phyloP scores from a whole-genome alignment of 2,888 invertebrate species.

The Prosapia bicincta region DNA sequence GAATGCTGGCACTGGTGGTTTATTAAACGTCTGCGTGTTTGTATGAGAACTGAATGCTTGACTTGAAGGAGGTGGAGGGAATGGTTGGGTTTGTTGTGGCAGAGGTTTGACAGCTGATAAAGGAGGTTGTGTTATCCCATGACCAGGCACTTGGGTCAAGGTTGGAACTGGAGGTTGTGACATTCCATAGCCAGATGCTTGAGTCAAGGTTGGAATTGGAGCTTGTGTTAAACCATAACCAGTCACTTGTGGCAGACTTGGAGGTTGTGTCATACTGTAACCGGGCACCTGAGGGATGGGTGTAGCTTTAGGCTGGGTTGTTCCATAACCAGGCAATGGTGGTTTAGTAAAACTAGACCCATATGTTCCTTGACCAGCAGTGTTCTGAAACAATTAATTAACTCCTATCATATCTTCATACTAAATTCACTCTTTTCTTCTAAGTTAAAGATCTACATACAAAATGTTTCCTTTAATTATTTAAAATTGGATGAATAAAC shows the following conservation, averaged over 20 bases:
- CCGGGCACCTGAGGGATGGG: no score
- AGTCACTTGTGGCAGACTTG: no score
- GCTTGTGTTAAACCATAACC: no score
- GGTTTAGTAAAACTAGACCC: background rate
- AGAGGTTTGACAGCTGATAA: background rate
- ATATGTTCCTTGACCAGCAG: background rate
- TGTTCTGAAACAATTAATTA: no score
- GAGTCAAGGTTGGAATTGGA: slow-evolving; percentile 29
- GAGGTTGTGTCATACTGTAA: no score
- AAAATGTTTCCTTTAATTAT: no score
- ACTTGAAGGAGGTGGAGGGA: slow-evolving; percentile 36
- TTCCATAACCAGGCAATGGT: background rate
- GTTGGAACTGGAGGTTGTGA: slow-evolving; percentile 36
- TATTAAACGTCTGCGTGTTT: background rate
- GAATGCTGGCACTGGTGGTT: slow-evolving; percentile 10
- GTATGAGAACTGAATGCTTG: slow-evolving; percentile 6
- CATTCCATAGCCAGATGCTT: background rate
- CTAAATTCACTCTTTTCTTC: no score
- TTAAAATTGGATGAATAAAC: no score
- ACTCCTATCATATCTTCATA: no score
- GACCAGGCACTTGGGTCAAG: no score
- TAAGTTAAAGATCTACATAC: no score
- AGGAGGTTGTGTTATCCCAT: background rate
- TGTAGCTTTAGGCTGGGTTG: background rate
- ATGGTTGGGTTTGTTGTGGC: slow-evolving; percentile 21